Evolutionary conservation across 2,888 invertebrate genomes (phyloP).

Genomic region (Monopis laevigella): DNA sequence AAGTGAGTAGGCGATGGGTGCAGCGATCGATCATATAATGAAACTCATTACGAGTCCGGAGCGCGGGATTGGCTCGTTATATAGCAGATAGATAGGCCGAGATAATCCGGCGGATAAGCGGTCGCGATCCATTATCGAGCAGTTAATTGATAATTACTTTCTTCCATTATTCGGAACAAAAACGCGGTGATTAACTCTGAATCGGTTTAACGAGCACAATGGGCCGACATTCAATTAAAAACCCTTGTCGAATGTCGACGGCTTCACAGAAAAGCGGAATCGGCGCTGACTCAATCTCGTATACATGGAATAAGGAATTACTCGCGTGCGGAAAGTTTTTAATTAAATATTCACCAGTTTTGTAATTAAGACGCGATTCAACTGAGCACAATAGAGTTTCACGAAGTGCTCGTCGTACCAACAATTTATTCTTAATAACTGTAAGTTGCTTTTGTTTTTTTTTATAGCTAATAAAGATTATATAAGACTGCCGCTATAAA

Average conservation of each 20-base stretch:
- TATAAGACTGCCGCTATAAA: too few relatives aligned
- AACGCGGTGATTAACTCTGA: conserved; percentile 62
- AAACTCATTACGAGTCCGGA: conserved; percentile 47
- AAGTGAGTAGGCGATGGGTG: too few relatives aligned
- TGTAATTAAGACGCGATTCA: conserved; percentile 61
- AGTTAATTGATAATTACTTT: conserved; percentile 67
- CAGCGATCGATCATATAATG: conserved; percentile 40
- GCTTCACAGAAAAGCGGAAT: conserved; percentile 52
- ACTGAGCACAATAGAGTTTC: conserved; percentile 49
- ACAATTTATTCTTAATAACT: background rate
- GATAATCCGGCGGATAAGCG: conserved; percentile 57
- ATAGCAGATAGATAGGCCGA: conserved; percentile 30
- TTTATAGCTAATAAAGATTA: too few relatives aligned
- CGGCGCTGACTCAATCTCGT: conserved; percentile 58
- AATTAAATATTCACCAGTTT: conserved; percentile 64
- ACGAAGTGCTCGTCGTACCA: conserved; percentile 38
- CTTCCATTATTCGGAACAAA: conserved; percentile 62
- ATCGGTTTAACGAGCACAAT: conserved; percentile 64
- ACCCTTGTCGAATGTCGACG: conserved; percentile 59
- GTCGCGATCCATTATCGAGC: conserved; percentile 62
- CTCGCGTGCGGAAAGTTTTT: conserved; percentile 63
- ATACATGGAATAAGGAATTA: conserved; percentile 63
- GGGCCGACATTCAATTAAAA: conserved; percentile 62
- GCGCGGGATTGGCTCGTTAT: conserved; percentile 39
- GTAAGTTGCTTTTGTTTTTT: background rate